A percentile compares a stretch with the other conserved stretches of the same genome.
Evolutionary conservation across 2,888 invertebrate genomes (phyloP).

Genomic region (Clistopyga incitator): DNA sequence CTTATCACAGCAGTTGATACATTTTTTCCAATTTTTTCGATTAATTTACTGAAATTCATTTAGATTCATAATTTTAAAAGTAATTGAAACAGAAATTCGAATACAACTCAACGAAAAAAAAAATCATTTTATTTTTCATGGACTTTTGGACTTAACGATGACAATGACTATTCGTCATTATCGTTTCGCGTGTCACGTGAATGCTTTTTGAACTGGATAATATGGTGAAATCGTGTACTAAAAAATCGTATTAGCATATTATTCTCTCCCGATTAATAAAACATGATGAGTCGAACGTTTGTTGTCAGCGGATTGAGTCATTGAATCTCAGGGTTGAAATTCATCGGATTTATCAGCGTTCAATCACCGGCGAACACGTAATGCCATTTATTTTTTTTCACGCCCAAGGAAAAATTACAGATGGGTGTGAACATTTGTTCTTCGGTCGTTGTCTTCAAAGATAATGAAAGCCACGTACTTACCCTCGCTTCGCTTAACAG

Average conservation of each 20-base stretch:
- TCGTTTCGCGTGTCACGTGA: slow-evolving; percentile 10
- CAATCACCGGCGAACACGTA: slow-evolving; percentile 6
- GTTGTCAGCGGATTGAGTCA: slow-evolving; percentile 59
- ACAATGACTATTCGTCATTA: slow-evolving; percentile 41
- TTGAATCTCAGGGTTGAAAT: not conserved
- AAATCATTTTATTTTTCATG: slow-evolving; percentile 24
- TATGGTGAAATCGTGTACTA: slow-evolving; percentile 1
- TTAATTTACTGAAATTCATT: not conserved
- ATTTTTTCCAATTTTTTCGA: not conserved
- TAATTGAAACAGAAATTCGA: not conserved
- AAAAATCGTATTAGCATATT: slow-evolving; percentile 23
- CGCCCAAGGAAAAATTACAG: not conserved
- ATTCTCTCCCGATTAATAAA: slow-evolving; percentile 53
- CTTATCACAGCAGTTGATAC: not conserved
- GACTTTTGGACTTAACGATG: slow-evolving; percentile 50
- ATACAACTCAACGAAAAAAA: not conserved
- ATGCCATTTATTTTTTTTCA: not conserved
- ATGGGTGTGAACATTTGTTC: slow-evolving; percentile 40
- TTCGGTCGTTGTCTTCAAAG: slow-evolving; percentile 52
- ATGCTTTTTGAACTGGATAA: slow-evolving; percentile 16
- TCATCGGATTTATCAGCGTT: slow-evolving; percentile 34
- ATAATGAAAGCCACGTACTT: slow-evolving; percentile 29
- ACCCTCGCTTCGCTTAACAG: slow-evolving; percentile 42
- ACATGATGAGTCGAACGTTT: slow-evolving; percentile 51
- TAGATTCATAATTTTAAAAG: not conserved